phyloP scores from a whole-genome alignment of 2,888 invertebrate genomes.

The Corbicula japonica region DNA sequence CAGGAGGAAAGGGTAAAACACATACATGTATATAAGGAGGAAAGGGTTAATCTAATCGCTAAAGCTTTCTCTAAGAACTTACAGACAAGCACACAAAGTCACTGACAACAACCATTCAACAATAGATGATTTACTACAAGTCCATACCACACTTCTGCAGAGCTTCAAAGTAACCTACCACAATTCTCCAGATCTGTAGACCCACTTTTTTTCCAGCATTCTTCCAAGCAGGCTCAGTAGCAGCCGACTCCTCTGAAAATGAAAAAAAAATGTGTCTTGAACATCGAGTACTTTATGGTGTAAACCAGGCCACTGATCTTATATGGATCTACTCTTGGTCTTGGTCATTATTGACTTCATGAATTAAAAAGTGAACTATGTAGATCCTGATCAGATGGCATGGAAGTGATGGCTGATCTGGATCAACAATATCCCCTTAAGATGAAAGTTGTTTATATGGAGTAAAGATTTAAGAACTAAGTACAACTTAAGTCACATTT shows the following conservation, averaged over 20 bases:
- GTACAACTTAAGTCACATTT: too few relatives aligned
- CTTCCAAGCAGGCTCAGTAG: slow-evolving; percentile 83
- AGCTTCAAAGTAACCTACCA: too few relatives aligned
- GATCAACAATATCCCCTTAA: not conserved
- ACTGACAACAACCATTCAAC: too few relatives aligned
- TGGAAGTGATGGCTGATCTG: not conserved
- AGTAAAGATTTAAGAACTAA: too few relatives aligned
- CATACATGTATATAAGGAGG: too few relatives aligned
- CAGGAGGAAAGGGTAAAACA: too few relatives aligned
- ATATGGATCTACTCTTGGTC: not conserved
- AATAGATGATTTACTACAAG: too few relatives aligned
- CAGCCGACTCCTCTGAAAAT: slow-evolving; percentile 83
- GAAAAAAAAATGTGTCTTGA: not conserved
- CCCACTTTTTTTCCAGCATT: slow-evolving; percentile 80
- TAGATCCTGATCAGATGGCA: not conserved
- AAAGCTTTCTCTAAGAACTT: too few relatives aligned
- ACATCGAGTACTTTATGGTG: not conserved
- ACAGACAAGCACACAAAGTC: too few relatives aligned
- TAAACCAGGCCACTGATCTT: not conserved
- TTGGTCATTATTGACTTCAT: not conserved
- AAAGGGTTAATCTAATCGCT: too few relatives aligned
- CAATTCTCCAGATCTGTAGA: slow-evolving; percentile 85
- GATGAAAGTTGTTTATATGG: not conserved
- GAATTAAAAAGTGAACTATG: not conserved
- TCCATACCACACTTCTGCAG: too few relatives aligned